A percentile compares a stretch with the other conserved stretches of the same genome.
phyloP scores from a whole-genome alignment of 2,113 vertebrate genomes.

The Mustelus asterias region DNA sequence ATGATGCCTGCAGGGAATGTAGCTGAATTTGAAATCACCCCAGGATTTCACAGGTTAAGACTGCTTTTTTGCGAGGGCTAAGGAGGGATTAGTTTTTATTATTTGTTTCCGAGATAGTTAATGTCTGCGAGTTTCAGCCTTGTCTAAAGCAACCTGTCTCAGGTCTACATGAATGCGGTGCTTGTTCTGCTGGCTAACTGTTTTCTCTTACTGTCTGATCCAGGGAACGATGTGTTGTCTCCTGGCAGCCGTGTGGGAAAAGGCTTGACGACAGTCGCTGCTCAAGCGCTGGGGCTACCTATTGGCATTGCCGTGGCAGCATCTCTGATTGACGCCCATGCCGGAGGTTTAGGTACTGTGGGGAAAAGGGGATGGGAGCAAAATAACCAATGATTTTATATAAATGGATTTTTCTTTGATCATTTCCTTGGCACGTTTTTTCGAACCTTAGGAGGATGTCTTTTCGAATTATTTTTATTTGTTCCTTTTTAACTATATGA shows the following conservation, averaged over 20 bases:
- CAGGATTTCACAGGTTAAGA: slow-evolving; percentile 18
- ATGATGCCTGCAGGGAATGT: neutral
- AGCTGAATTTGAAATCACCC: neutral
- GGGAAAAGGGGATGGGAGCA: neutral
- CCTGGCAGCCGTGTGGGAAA: slow-evolving; percentile 74
- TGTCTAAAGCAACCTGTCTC: slow-evolving; percentile 6
- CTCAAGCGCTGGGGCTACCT: slow-evolving; percentile 69
- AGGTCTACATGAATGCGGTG: slow-evolving; percentile 7
- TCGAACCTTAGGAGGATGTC: neutral
- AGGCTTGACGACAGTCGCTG: slow-evolving; percentile 72
- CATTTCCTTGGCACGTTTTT: neutral
- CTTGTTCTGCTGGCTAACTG: neutral
- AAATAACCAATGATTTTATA: neutral
- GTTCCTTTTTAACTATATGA: neutral
- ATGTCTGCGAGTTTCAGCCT: neutral
- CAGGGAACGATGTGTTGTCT: slow-evolving; percentile 71
- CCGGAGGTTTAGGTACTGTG: slow-evolving; percentile 79
- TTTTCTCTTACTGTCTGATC: slow-evolving; percentile 49
- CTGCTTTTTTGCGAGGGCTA: neutral
- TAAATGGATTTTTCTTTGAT: neutral
- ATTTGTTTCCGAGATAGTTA: neutral
- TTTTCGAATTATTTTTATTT: neutral
- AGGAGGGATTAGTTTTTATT: neutral
- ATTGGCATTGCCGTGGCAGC: slow-evolving; percentile 75
- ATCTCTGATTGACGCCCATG: slow-evolving; percentile 92